Base-by-base conservation (phyloP, 2,797 vertebrate species). In the Eospalax fontanierii region DNA sequence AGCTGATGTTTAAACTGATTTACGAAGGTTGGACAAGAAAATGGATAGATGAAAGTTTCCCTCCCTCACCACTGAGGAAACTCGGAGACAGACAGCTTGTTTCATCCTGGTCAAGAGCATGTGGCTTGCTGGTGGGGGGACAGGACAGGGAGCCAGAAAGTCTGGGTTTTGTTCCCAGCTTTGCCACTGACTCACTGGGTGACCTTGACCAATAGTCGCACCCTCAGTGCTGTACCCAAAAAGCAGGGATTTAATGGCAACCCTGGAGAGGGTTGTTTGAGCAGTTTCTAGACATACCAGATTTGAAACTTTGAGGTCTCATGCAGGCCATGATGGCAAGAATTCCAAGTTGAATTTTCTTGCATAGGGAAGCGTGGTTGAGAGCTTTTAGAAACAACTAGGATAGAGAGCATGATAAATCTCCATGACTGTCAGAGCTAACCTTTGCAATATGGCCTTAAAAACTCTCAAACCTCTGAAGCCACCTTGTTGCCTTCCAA, bases 91-190 rank as follows among this genome's bases (percentile, higher is more conserved):
- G 94, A 92, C 75, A 91, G 94, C 59, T 80, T 70, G 78, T 93
- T 97, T 92, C 89, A 89, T 90, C 89, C 96, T 90, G 96, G 95
- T 97, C 89, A 75, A 79, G 86, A 76, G 80, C 9, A 0, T 97
- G 96, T 92, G 97, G 97, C 96, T 96, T 95, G 84, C 80, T 94
- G 97, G 97, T 97, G 90, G 96, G 96, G 92, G 94, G 93, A 54
- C 24, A 30, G 76, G 57, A 50, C 0, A 93, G 90, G 96, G 97
- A 97, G 97, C 97, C 97, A 97, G 96, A 95, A 96, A 97, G 97
- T 97, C 97, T 97, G 96, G 87, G 95, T 91, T 95, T 81, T 59
- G 2, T 97, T 96, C 96, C 96, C 97, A 97, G 78, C 84, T 90
- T 91, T 84, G 89, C 95, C 90, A 65, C 94, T 94, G 95, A 95